Percentiles rank a stretch among this genome's conserved stretches.
phyloP scores from a whole-genome alignment of 1,140 invertebrate species.

The Aplysia californica region DNA sequence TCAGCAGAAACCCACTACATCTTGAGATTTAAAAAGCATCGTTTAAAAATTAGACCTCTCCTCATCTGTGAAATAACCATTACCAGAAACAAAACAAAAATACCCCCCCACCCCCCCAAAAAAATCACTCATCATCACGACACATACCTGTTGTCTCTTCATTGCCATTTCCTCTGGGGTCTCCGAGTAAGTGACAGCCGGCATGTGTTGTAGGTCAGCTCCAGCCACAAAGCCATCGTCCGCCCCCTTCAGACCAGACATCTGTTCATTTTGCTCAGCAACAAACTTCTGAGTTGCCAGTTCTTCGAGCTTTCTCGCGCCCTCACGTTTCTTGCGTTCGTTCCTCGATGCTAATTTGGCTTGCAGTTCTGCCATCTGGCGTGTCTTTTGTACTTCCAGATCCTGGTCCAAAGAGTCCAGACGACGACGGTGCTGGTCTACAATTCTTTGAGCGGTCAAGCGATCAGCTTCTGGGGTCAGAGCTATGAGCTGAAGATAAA shows the following conservation, averaged over 20 bases:
- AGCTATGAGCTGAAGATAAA: conserved; percentile 26
- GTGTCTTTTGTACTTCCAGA: conserved; percentile 44
- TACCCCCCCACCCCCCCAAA: not conserved
- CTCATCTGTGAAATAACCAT: not conserved
- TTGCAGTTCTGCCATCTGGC: conserved; percentile 54
- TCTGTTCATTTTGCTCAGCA: conserved; percentile 53
- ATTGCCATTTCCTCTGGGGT: conserved; percentile 55
- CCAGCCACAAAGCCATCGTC: conserved; percentile 1
- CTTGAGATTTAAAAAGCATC: too few relatives aligned
- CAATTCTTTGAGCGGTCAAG: conserved; percentile 48
- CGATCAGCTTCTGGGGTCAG: conserved; percentile 33
- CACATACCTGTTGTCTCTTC: conserved; percentile 57
- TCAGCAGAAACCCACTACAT: too few relatives aligned
- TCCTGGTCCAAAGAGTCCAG: conserved; percentile 47
- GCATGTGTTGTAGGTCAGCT: conserved; percentile 48
- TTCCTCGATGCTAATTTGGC: conserved; percentile 54
- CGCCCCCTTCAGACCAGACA: conserved; percentile 11
- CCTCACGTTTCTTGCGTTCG: conserved; percentile 40
- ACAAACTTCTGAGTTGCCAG: conserved; percentile 55
- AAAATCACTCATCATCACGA: not conserved
- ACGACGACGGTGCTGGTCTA: conserved; percentile 57
- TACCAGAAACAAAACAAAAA: not conserved
- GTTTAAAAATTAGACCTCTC: too few relatives aligned
- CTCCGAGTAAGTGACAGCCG: conserved; percentile 49
- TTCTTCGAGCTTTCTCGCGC: conserved; percentile 52